phyloP scores from a whole-genome alignment of 2,888 invertebrate genomes.

The Gryllus longicercus region DNA sequence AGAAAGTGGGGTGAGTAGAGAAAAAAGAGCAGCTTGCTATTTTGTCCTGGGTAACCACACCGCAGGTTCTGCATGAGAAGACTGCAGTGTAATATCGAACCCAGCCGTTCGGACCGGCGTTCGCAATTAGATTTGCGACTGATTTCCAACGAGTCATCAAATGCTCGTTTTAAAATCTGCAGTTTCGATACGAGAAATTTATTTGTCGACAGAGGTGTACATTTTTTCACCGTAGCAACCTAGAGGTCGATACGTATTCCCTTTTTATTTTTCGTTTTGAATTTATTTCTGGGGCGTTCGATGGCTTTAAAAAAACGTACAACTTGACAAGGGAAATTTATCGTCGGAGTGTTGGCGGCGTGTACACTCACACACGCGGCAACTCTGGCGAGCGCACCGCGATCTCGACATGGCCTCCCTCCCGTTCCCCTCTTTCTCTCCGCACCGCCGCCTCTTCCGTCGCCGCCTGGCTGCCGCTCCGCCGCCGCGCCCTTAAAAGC shows the following conservation, averaged over 20 bases:
- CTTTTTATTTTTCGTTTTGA: conserved; percentile 17
- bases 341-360: conserved; percentile 17
- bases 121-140: neutral
- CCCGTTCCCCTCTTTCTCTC: neutral
- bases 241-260: conserved; percentile 6
- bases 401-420: neutral
- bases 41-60: neutral
- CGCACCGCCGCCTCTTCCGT: neutral
- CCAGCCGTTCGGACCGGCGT: neutral
- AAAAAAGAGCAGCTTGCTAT: neutral
- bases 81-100: neutral
- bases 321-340: neutral
- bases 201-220: conserved; percentile 17
- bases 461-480: neutral
- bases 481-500: conserved; percentile 17
- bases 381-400: neutral
- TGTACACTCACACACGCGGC: conserved; percentile 1
- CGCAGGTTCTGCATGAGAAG: neutral
- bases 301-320: conserved; percentile 6
- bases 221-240: neutral
- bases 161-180: conserved; percentile 10
- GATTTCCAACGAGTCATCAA: conserved; percentile 17
- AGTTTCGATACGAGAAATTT: conserved; percentile 11
- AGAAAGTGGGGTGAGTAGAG: neutral
- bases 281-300: neutral